These are phyloP conservation scores for Bradysia coprophila DNA, from an alignment of 1,140 invertebrate genomes.

Conservation along the genomic window DNA sequence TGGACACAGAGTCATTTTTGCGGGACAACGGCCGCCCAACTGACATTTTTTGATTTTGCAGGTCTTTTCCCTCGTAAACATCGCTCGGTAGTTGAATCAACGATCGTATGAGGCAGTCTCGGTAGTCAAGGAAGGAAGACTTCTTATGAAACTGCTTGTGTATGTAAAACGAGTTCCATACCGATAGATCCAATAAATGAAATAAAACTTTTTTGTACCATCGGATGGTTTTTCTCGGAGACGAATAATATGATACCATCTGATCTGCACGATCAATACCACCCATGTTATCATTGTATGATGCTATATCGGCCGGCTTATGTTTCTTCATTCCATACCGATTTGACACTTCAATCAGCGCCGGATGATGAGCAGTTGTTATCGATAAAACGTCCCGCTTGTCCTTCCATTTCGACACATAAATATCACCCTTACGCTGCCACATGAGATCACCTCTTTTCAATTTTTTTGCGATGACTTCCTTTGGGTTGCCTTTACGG, in stretches of 20 bases:
- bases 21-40: too few species aligned
- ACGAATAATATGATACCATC: slow-evolving; percentile 9
- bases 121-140: too few species aligned
- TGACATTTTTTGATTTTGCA: too few species aligned
- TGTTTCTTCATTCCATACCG: slow-evolving; percentile 3
- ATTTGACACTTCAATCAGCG: slow-evolving; percentile 8
- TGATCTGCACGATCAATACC: slow-evolving; percentile 9
- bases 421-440: slow-evolving; percentile 9
- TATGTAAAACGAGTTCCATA: too few species aligned
- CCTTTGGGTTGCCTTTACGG: slow-evolving; percentile 11
- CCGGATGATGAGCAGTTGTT: slow-evolving; percentile 9
- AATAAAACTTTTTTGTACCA: slow-evolving; percentile 12
- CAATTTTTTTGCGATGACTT: slow-evolving; percentile 8
- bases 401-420: slow-evolving; percentile 18
- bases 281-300: slow-evolving; percentile 8
- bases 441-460: slow-evolving; percentile 12
- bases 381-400: slow-evolving; percentile 14
- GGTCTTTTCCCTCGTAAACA: too few species aligned
- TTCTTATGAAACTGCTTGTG: too few species aligned
- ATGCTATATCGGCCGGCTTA: slow-evolving; percentile 10
- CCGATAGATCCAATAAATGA: too few species aligned
- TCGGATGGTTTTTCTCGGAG: slow-evolving; percentile 7
- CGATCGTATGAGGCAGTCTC: too few species aligned
- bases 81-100: too few species aligned
- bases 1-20: too few species aligned